Conservation (phyloP, 92 coral and sea anemone species). For the Zoanthus solanderi region DNA sequence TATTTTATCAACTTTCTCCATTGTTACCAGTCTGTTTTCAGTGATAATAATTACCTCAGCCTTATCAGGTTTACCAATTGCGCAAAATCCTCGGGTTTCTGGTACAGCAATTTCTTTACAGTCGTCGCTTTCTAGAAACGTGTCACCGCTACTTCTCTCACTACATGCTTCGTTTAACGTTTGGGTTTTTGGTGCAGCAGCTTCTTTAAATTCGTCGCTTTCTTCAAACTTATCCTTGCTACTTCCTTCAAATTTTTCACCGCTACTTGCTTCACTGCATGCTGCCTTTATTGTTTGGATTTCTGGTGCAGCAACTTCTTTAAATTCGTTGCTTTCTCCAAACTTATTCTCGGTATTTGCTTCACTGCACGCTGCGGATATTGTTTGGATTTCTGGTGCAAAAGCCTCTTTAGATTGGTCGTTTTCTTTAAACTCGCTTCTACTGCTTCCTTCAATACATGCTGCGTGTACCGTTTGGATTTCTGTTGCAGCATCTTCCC, state of each 20-base stretch:
- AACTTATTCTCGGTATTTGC: not conserved
- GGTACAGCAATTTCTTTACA: too few species aligned
- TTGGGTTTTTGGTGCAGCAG: not conserved
- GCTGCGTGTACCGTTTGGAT: not conserved
- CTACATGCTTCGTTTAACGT: not conserved
- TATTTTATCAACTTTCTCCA: not conserved
- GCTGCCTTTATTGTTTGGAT: not conserved
- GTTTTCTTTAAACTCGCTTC: not conserved
- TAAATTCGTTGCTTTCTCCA: not conserved
- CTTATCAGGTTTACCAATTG: too few species aligned
- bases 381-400: too few species aligned
- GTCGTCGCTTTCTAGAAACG: not conserved
- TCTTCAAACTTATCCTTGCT: not conserved
- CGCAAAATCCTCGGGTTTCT: too few species aligned
- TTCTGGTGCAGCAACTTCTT: not conserved
- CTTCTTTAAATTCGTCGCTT: not conserved
- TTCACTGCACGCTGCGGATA: too few species aligned
- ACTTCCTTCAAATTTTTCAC: too few species aligned
- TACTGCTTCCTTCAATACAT: too few species aligned
- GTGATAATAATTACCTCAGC: not conserved
- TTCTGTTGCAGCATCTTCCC: not conserved
- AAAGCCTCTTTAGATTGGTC: too few species aligned
- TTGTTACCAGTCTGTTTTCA: not conserved
- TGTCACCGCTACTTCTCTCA: too few species aligned
- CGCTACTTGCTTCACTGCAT: not conserved